phyloP scores from a whole-genome alignment of 2,113 vertebrate species.

The Ameiurus melas region DNA sequence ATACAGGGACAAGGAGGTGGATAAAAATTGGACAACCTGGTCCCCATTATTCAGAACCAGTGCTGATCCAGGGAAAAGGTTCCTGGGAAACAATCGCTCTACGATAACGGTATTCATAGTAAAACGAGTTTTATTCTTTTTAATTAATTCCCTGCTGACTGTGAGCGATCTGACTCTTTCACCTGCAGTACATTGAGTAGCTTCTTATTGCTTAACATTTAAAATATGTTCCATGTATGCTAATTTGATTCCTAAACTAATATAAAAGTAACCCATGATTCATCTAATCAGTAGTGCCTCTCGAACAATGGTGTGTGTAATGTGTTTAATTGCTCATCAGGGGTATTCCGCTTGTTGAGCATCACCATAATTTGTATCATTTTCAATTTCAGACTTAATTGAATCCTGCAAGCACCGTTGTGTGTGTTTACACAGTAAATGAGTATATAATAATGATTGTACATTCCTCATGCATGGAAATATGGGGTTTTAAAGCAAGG shows the following conservation, averaged over 20 bases:
- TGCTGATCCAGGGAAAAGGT: neutral
- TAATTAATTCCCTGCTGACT: neutral
- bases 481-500: conserved; percentile 4
- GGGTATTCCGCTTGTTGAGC: conserved; percentile 25
- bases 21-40: neutral
- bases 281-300: neutral
- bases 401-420: conserved; percentile 14
- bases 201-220: neutral
- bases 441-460: conserved; percentile 26
- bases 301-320: neutral
- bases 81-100: neutral
- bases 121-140: neutral
- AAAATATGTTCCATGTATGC: neutral
- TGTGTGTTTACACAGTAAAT: conserved; percentile 20
- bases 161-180: neutral
- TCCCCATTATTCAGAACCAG: neutral
- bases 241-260: neutral
- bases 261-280: neutral
- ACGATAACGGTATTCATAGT: neutral
- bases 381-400: conserved; percentile 36
- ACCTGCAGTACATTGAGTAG: neutral
- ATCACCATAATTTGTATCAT: conserved; percentile 17
- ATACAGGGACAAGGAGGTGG: neutral
- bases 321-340: conserved; percentile 31
- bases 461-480: neutral